Evolutionary conservation across 2,113 vertebrate species (phyloP).

Genomic region (Pantherophis guttatus): DNA sequence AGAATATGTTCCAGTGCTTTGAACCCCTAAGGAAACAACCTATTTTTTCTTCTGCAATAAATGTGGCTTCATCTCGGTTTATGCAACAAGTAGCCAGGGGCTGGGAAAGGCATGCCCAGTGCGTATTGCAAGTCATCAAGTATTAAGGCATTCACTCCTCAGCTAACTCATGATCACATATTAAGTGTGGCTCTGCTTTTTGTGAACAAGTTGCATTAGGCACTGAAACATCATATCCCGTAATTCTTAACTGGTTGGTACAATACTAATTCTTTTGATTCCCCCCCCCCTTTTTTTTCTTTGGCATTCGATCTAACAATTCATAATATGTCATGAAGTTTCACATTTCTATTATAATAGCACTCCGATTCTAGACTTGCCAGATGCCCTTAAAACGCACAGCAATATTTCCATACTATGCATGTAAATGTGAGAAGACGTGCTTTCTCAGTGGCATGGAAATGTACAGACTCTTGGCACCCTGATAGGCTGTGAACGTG

Average conservation of each 20-base stretch:
- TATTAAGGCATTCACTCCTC: neutral
- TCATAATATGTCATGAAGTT: neutral
- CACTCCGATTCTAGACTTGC: neutral
- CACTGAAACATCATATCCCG: neutral
- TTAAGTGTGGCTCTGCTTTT: neutral
- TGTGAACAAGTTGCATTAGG: neutral
- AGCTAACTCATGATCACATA: neutral
- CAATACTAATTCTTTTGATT: neutral
- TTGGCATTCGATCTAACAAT: neutral
- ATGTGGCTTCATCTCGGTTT: neutral
- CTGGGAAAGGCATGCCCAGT: neutral
- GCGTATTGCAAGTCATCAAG: neutral
- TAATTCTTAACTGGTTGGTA: conserved; percentile 6
- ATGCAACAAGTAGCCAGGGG: neutral
- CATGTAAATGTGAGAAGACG: neutral
- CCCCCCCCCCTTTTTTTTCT: neutral
- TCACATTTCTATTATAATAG: conserved; percentile 1
- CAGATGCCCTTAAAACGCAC: neutral
- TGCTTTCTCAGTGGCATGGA: neutral
- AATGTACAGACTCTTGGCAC: neutral
- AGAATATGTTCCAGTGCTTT: neutral
- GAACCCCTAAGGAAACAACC: neutral
- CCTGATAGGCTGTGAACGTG: neutral
- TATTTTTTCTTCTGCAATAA: neutral
- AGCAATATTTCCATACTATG: neutral